Conservation (phyloP, 2,888 invertebrate species). For the Caenorhabditis panamensis region DNA sequence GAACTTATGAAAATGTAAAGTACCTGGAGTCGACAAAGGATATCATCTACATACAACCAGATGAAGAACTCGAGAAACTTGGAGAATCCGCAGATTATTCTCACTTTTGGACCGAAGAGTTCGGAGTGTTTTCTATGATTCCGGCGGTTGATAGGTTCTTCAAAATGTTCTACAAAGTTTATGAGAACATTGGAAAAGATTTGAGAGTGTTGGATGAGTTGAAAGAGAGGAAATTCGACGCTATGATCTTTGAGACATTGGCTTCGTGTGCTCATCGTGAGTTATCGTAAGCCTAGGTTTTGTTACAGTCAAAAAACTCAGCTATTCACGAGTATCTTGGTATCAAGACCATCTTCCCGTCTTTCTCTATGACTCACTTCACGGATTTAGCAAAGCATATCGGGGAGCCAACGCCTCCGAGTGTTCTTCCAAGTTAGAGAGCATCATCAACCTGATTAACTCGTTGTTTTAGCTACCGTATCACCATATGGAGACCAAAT, state of each 20-base stretch:
- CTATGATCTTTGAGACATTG: constrained; percentile 20
- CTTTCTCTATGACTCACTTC: constrained; percentile 40
- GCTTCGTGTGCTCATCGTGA: constrained; percentile 8
- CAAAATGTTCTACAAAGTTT: constrained; percentile 30
- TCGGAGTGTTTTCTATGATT: constrained; percentile 16
- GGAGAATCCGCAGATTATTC: constrained; percentile 21
- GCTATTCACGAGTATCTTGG: constrained; percentile 39
- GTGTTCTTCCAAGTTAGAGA: constrained; percentile 22
- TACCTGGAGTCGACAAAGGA: constrained; percentile 38
- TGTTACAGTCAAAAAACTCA: not conserved
- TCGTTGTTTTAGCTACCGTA: constrained; percentile 23
- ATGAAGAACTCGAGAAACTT: constrained; percentile 24
- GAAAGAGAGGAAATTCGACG: constrained; percentile 34
- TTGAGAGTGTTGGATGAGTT: constrained; percentile 22
- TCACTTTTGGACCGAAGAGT: constrained; percentile 27
- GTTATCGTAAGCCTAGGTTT: not conserved
- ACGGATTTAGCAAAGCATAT: constrained; percentile 5
- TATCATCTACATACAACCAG: constrained; percentile 33
- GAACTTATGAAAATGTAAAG: constrained; percentile 31
- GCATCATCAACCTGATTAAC: not conserved
- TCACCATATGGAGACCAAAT: constrained; percentile 38
- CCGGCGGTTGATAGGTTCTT: constrained; percentile 15
- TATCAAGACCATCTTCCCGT: constrained; percentile 23
- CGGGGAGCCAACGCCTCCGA: constrained; percentile 47
- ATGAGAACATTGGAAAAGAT: constrained; percentile 26